phyloP scores from a whole-genome alignment of 2,113 vertebrate genomes.

The Bettongia penicillata region DNA sequence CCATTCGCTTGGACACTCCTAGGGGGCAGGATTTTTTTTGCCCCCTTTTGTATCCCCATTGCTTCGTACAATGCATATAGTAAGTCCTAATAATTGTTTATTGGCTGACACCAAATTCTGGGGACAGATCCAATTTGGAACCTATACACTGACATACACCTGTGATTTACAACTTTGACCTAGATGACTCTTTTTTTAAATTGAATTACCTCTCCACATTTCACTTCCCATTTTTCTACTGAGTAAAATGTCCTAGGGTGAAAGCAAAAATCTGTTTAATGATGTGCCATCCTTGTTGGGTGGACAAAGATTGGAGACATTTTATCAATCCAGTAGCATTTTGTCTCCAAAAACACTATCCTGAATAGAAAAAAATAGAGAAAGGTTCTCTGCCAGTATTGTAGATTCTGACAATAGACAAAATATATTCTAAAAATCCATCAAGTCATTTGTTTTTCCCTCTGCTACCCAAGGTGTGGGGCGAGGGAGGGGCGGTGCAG shows the following conservation, averaged over 20 bases:
- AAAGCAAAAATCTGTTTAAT: conserved; percentile 18
- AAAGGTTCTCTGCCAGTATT: background rate
- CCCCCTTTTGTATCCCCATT: background rate
- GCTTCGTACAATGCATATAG: background rate
- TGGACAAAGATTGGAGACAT: background rate
- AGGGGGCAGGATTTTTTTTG: background rate
- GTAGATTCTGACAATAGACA: background rate
- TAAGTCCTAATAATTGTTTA: background rate
- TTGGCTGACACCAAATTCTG: background rate
- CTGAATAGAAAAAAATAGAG: background rate
- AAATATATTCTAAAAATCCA: background rate
- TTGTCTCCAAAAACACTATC: background rate
- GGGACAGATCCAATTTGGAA: background rate
- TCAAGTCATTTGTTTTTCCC: background rate
- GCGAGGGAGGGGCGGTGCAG: background rate
- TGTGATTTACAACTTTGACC: background rate
- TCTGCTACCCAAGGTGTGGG: background rate
- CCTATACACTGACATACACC: background rate
- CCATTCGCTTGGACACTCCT: too few species aligned
- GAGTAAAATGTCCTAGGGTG: conserved; percentile 6
- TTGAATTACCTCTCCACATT: background rate
- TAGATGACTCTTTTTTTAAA: background rate
- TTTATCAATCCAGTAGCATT: background rate
- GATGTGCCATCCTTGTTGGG: background rate
- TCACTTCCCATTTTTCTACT: background rate